Evolutionary conservation across 2,888 invertebrate species (phyloP).

Genomic region (Odontocolon sp.): DNA sequence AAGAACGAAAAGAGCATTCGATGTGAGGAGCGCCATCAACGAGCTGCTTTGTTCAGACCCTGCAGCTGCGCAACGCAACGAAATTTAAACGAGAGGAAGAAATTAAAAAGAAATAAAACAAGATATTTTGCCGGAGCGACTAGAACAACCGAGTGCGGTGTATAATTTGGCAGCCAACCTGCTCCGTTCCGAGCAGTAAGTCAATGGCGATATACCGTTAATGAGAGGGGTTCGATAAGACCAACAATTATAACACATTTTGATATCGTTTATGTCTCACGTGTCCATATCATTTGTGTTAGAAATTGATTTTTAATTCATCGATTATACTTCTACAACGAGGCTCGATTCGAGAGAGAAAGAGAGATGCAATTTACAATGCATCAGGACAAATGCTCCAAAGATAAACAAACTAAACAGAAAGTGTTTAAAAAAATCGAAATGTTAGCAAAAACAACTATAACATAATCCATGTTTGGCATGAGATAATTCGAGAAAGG

Average conservation of each 20-base stretch:
- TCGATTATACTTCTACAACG: neutral
- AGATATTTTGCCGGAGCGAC: constrained; percentile 22
- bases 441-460: too few relatives aligned
- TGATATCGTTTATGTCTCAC: constrained; percentile 1
- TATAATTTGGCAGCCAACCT: constrained; percentile 46
- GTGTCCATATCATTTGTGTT: neutral
- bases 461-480: too few relatives aligned
- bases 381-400: too few relatives aligned
- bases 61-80: constrained; percentile 46
- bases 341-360: too few relatives aligned
- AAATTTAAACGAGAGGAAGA: neutral
- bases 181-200: neutral
- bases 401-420: too few relatives aligned
- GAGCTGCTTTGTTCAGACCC: constrained; percentile 17
- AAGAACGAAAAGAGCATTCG: constrained; percentile 33
- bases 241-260: constrained; percentile 41
- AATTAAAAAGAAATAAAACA: neutral
- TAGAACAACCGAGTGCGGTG: neutral
- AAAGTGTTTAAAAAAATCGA: too few relatives aligned
- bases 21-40: constrained; percentile 23
- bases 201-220: constrained; percentile 22
- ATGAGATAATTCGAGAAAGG: too few relatives aligned
- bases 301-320: neutral
- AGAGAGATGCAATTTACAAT: neutral
- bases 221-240: neutral